Evolutionary conservation across 2,113 vertebrate genomes (phyloP).

Genomic region (Morphnarchus princeps): DNA sequence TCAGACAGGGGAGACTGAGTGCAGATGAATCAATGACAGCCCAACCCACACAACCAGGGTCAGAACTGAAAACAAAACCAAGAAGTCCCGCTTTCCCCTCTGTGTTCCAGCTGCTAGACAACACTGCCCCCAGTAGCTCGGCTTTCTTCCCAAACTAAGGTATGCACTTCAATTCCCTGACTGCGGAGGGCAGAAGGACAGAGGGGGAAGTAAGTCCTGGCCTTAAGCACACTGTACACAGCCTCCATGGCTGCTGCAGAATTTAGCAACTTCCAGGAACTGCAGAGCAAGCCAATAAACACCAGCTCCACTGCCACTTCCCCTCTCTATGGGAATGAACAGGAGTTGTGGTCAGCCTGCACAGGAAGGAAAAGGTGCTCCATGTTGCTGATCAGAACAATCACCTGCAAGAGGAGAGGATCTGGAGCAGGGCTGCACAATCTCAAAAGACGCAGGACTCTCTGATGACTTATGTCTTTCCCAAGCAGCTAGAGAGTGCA

Average conservation of each 20-base stretch:
- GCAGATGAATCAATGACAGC: neutral
- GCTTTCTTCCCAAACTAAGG: slow-evolving; percentile 9
- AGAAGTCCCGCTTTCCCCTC: neutral
- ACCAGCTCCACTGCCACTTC: neutral
- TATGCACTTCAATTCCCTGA: neutral
- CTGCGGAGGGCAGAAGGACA: neutral
- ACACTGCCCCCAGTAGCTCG: slow-evolving; percentile 58
- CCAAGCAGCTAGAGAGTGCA: neutral
- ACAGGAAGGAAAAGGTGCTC: neutral
- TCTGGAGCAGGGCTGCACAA: neutral
- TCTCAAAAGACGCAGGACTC: neutral
- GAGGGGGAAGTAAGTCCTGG: neutral
- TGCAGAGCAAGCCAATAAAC: neutral
- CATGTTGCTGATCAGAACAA: neutral
- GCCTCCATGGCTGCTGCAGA: neutral
- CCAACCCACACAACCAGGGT: neutral
- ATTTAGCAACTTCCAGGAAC: neutral
- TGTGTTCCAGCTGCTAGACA: neutral
- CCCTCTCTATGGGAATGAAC: accelerated
- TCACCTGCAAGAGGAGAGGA: neutral
- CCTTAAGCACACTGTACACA: neutral
- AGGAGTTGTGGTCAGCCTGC: accelerated
- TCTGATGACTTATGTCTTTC: neutral
- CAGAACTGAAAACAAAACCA: neutral
- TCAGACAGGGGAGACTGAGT: neutral